Percentiles rank a stretch among this genome's conserved stretches.
phyloP scores from a whole-genome alignment of 2,113 vertebrate species.

The Apteryx mantelli region DNA sequence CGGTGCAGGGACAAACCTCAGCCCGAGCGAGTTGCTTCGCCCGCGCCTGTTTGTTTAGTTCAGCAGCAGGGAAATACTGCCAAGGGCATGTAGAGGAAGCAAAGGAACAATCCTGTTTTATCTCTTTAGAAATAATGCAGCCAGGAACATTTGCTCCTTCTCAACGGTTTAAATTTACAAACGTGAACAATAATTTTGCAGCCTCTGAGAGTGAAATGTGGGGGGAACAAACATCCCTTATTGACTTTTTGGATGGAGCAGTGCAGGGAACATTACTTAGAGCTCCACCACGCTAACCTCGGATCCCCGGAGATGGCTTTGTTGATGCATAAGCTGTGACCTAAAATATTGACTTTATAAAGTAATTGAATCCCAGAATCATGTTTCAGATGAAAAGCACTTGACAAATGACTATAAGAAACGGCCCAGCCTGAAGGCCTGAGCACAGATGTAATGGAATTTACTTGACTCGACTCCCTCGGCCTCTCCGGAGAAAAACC shows the following conservation, averaged over 20 bases:
- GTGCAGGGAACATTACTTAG: constrained; percentile 14
- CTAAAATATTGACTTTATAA: constrained; percentile 73
- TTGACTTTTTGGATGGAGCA: constrained; percentile 30
- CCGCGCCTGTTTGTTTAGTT: background rate
- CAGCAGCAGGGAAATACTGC: background rate
- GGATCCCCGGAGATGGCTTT: constrained; percentile 53
- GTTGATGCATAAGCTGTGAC: constrained; percentile 56
- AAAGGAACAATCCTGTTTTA: background rate
- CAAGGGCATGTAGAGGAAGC: background rate
- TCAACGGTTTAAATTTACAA: constrained; percentile 28
- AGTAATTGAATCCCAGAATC: constrained; percentile 71
- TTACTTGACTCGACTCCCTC: background rate
- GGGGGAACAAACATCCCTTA: background rate
- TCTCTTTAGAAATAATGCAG: background rate
- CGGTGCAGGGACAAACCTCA: background rate
- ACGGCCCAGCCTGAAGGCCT: background rate
- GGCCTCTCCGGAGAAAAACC: background rate
- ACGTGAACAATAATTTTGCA: constrained; percentile 34
- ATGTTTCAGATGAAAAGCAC: constrained; percentile 60
- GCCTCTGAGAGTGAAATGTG: constrained; percentile 28
- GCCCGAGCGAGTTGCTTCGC: background rate
- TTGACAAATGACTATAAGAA: constrained; percentile 57
- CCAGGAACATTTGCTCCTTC: background rate
- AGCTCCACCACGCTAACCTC: background rate
- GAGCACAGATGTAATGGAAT: background rate